Conservation (phyloP, 2,113 vertebrate species). For the Mus musculus region GRCm39 chr10:7390501-7391000, state of each 20-base stretch:
- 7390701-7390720: background rate
- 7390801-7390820: background rate
- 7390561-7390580: background rate
- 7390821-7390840: too few relatives aligned
- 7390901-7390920: too few relatives aligned
- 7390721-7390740: background rate
- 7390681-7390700: background rate
- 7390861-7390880: too few relatives aligned
- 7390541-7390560: background rate
- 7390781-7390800: background rate
- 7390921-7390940: too few relatives aligned
- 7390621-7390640: background rate
- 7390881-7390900: background rate
- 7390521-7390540: background rate
- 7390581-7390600: background rate
- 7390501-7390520: background rate
- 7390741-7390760: background rate
- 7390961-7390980: too few relatives aligned
- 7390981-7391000: too few relatives aligned
- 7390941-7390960: too few relatives aligned
- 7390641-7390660: background rate
- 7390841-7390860: too few relatives aligned
- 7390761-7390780: background rate
- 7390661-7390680: accelerated
- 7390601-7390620: background rate